phyloP scores from a whole-genome alignment of 2,888 invertebrate species.

The Sphecodes monilicornis region DNA sequence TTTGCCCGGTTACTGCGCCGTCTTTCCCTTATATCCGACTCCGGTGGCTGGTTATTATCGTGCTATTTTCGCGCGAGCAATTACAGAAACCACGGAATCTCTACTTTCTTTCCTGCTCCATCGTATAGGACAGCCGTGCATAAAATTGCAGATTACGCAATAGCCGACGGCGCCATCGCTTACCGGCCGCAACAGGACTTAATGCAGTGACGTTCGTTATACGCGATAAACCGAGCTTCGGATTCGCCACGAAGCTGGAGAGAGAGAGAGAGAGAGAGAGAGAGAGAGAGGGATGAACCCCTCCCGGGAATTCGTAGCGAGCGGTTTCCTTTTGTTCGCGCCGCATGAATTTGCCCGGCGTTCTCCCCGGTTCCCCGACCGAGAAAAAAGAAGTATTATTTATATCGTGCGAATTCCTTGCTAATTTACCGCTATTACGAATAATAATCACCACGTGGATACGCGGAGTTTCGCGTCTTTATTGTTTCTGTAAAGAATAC shows the following conservation, averaged over 20 bases:
- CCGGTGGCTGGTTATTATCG: conserved; percentile 54
- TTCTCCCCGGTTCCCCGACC: background rate
- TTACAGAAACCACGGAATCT: conserved; percentile 69
- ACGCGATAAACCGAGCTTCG: conserved; percentile 70
- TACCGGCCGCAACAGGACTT: conserved; percentile 65
- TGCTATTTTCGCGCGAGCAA: conserved; percentile 64
- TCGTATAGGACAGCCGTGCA: conserved; percentile 57
- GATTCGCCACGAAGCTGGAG: conserved; percentile 40
- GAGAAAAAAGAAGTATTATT: conserved; percentile 54
- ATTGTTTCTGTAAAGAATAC: background rate
- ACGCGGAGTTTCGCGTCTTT: background rate
- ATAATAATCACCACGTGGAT: background rate
- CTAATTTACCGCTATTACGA: conserved; percentile 9
- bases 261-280: conserved; percentile 3
- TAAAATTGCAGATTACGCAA: conserved; percentile 74
- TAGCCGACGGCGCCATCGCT: conserved; percentile 72
- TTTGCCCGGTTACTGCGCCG: conserved; percentile 15
- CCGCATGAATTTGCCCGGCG: conserved; percentile 30
- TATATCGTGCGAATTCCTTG: conserved; percentile 39
- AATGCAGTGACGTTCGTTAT: conserved; percentile 72
- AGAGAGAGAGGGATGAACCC: background rate
- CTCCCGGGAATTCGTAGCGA: conserved; percentile 62
- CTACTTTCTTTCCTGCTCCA: conserved; percentile 61
- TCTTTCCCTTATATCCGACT: conserved; percentile 29
- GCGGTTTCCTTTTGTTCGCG: conserved; percentile 48